Base-by-base conservation (phyloP, 2,888 invertebrate genomes). In the Hydrotaea diabolus region DNA sequence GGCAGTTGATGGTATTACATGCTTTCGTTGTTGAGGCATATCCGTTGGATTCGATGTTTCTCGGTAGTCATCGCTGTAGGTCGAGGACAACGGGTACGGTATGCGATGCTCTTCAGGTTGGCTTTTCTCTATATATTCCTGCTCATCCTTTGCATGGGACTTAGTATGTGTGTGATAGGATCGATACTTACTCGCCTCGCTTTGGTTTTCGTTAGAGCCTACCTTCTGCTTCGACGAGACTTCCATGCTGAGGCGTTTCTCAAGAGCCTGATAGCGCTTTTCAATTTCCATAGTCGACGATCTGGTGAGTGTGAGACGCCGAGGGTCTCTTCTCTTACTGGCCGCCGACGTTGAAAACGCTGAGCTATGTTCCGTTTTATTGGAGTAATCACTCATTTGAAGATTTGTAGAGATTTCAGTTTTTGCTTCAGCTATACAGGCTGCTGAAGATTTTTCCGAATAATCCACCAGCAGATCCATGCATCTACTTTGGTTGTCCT, bases 211-310 rank as follows among this genome's bases (percentile, higher is more conserved):
- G 9, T 1, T 39, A 13, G 55, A 39, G 59, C 78, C 43, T 15
- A 53, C 57, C 0, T 57, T 80, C 19, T 81, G 74, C 49, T 55
- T 85, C 8, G 80, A 49, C 21, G 55, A 49, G 11, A 78, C 39
- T 19, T 87, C 90, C 66, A 87, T 87, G 76, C 90, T 90, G 5
- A 90, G 80, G 0, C 88, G 86, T 11, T 88, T 87, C 57, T 90
- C 90, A 0, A 90, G 69, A 0, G 88, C 89, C 73, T 88, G 87
- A 79, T 88, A 90, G 1, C 89, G 87, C 55, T 90, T 89, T 62
- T 90, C 90, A 66, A 90, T 86, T 15, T 91, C 90, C 19, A 91
- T 88, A 2, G 91, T 90, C 5, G 89, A 87, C 0, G 90, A 90
- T 71, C 90, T 87, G 2, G 90, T 89, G 2, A 91, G 81, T 0